A percentile compares a stretch with the other conserved stretches of the same genome.
Conservation (phyloP, 2,113 vertebrate species). For the Steatornis caripensis region DNA sequence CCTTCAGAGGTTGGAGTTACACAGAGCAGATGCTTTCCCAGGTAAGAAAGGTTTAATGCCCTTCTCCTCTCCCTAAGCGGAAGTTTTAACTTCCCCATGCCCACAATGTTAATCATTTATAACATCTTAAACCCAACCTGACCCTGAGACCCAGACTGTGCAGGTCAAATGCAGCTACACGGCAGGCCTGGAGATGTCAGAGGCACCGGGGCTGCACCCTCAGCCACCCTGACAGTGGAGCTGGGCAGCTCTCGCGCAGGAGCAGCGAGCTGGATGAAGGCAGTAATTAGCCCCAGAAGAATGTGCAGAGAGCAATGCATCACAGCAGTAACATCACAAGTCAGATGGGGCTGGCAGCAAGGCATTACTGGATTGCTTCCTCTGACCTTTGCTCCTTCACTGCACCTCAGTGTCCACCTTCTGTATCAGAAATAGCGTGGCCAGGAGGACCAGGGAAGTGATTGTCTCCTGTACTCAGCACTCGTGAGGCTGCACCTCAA, state of each 20-base stretch:
- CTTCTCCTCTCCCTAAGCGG: neutral
- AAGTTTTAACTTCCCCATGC: neutral
- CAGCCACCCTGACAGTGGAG: neutral
- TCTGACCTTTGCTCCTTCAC: neutral
- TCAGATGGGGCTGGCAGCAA: neutral
- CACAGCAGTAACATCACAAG: neutral
- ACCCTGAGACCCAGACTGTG: neutral
- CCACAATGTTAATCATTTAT: neutral
- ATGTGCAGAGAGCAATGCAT: neutral
- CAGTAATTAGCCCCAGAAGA: neutral
- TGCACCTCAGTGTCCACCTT: neutral
- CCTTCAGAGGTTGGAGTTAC: neutral
- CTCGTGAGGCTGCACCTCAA: neutral
- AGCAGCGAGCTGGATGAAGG: neutral
- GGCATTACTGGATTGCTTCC: neutral
- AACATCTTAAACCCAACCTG: neutral
- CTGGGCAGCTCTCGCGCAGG: neutral
- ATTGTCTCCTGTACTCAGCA: neutral
- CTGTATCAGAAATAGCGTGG: neutral
- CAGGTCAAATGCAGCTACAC: neutral
- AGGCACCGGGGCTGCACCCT: neutral
- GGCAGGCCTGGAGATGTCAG: neutral
- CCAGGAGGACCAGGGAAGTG: neutral
- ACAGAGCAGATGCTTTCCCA: neutral
- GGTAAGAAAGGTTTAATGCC: neutral